Conservation (phyloP, 1,140 invertebrate species). For the Archivesica marissinica region DNA sequence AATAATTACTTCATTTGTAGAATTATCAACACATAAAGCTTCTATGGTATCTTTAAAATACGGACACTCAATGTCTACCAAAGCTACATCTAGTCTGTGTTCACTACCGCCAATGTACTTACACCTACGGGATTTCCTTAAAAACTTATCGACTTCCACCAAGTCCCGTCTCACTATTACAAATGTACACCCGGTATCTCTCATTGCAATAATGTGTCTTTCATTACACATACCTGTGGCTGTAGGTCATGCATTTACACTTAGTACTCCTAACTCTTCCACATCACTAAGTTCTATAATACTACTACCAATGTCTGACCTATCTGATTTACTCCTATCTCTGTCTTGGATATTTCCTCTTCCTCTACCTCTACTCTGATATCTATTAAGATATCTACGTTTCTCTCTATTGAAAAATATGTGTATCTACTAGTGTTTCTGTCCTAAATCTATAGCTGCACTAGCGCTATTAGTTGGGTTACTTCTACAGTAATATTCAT, state of each 20-base stretch:
- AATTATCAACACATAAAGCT: constrained; percentile 49
- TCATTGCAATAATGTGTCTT: constrained; percentile 22
- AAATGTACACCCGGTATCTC: constrained; percentile 63
- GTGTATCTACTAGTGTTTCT: background rate
- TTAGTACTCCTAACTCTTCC: background rate
- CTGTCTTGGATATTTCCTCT: background rate
- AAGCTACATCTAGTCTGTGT: constrained; percentile 3
- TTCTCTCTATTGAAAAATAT: background rate
- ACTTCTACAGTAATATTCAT: no score
- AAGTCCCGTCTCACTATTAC: constrained; percentile 32
- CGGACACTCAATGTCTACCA: constrained; percentile 42
- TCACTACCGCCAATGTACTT: constrained; percentile 46
- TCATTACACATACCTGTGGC: background rate
- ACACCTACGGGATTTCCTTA: constrained; percentile 39
- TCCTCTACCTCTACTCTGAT: background rate
- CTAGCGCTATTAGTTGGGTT: background rate
- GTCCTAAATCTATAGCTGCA: background rate
- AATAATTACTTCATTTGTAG: constrained; percentile 61
- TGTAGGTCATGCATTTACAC: background rate
- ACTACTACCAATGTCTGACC: background rate
- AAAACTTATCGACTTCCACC: background rate
- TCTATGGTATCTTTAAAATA: constrained; percentile 52
- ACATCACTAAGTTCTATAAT: background rate
- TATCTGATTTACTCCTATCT: background rate
- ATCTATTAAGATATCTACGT: background rate